These are phyloP conservation scores for Mythimna lalbum DNA, from an alignment of 2,888 invertebrate species.

Conservation along the genomic window DNA sequence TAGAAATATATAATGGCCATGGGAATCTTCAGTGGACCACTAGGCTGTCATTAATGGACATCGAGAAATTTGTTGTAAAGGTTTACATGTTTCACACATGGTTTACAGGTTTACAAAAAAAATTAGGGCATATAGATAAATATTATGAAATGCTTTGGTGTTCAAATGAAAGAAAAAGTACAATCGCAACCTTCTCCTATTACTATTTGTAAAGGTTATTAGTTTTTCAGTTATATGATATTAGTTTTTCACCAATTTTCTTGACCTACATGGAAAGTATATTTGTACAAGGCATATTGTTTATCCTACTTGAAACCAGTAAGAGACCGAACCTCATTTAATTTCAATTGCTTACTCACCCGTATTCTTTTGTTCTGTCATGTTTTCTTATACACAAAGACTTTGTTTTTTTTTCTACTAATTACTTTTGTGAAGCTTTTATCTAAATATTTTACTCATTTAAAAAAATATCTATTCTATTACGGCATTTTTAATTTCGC, in stretches of 20 bases:
- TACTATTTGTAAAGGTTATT: neutral
- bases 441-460: neutral
- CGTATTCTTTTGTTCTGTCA: neutral
- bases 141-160: too few relatives aligned
- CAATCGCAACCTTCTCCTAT: too few relatives aligned
- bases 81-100: too few relatives aligned
- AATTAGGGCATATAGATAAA: too few relatives aligned
- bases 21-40: too few relatives aligned
- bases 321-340: neutral
- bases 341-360: conserved; percentile 7
- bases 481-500: neutral
- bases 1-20: too few relatives aligned
- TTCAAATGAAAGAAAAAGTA: too few relatives aligned
- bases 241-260: neutral
- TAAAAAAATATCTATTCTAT: neutral
- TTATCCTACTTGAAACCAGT: neutral
- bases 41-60: too few relatives aligned
- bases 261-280: neutral
- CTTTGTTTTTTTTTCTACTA: neutral
- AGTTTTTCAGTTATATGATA: too few relatives aligned
- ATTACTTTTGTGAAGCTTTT: conserved; percentile 9
- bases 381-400: conserved; percentile 6
- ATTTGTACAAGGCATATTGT: neutral
- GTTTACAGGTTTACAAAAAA: too few relatives aligned
- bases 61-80: too few relatives aligned